Conservation (phyloP, 2,113 vertebrate species). For the Callospermophilus lateralis region DNA sequence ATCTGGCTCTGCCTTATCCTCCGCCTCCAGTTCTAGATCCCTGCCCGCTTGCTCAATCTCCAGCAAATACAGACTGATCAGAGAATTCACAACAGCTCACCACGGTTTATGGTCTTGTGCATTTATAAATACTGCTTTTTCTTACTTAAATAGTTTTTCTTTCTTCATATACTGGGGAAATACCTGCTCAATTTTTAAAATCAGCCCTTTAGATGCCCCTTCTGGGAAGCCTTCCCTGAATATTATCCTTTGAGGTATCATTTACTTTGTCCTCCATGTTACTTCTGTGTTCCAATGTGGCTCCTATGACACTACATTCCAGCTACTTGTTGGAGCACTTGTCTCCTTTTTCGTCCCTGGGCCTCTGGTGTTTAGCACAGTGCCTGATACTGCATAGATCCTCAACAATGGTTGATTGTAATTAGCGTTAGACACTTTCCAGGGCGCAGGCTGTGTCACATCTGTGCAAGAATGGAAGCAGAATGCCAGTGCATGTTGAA, state of each 20-base stretch:
- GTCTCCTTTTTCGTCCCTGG: not conserved
- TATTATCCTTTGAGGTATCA: not conserved
- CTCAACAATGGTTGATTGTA: not conserved
- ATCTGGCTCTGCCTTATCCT: not conserved
- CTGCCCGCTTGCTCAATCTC: not conserved
- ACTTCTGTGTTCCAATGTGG: not conserved
- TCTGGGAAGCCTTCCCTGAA: not conserved
- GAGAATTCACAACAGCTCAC: not conserved
- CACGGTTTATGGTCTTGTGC: not conserved
- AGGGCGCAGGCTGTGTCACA: not conserved
- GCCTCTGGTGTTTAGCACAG: not conserved
- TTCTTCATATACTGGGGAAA: not conserved
- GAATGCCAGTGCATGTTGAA: not conserved
- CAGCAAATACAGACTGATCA: not conserved
- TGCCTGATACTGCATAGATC: no score
- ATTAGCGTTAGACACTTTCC: not conserved
- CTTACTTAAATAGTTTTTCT: not conserved
- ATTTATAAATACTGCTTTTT: not conserved
- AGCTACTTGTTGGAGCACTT: not conserved
- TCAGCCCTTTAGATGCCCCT: not conserved
- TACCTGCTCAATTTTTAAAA: not conserved
- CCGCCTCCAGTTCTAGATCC: not conserved
- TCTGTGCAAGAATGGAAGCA: not conserved
- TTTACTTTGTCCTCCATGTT: not conserved
- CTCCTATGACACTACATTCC: not conserved